Evolutionary conservation across 1,140 invertebrate species (phyloP), one percentile per base, ranked within the genome.

Genomic region (Tribolium madens): DNA sequence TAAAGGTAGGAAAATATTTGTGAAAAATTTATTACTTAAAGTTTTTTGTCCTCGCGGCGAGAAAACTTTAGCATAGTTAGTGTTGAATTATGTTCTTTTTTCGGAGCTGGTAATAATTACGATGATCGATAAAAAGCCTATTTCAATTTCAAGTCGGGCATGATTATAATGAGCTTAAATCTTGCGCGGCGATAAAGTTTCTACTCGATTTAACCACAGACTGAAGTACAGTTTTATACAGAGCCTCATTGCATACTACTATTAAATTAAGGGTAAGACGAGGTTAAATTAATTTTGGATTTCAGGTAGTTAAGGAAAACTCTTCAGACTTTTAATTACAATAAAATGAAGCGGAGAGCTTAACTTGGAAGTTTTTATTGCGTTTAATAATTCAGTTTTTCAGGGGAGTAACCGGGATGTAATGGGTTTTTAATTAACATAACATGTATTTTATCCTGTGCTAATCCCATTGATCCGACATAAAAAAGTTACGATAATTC

Each of bases 241-340:
- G 69, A 52, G 52, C 73, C 50, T 77, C 71, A 77, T 78, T 80
- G 77, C 77, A 78, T 76, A 69, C 75, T 75, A 52, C 74, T 50
- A 68, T 74, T 79, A 79, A 79, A 79, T 79, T 79, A 77, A 76
- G 50, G 74, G 60, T 76, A 79, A 79, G 74, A 76, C 75, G 57
- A 73, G 46, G 77, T 74, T 79, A 77, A 79, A 79, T 79, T 77
- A 79, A 79, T 77, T 79, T 79, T 75, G 72, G 68, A 79, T 79
- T 79, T 69, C 78, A 79, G 78, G 78, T 79, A 79, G 78, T 79
- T 79, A 79, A 74, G 76, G 71, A 53, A 77, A 79, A 77, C 60
- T 77, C 71, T 74, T 48, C 76, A 64, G 76, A 79, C 60, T 77
- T 79, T 79, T 79, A 79, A 79, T 79, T 79, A 75, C 64, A 79